Conservation (phyloP, 2,113 vertebrate genomes). For the Serilophus lunatus region DNA sequence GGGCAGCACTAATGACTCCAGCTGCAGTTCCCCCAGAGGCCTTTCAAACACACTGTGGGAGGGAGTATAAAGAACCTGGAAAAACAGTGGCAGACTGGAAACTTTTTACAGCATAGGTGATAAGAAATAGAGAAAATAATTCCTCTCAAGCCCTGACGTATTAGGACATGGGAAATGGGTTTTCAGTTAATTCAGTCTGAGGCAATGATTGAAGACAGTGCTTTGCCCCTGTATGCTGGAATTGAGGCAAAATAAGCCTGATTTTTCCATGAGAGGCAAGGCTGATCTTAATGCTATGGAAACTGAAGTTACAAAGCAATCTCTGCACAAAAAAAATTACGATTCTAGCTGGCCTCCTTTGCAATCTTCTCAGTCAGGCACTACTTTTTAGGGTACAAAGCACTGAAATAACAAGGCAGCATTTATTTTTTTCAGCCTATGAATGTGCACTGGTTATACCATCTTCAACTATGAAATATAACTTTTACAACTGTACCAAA, state of each 20-base stretch:
- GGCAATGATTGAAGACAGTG: background rate
- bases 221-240: background rate
- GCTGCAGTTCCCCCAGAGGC: background rate
- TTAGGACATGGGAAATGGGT: background rate
- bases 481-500: background rate
- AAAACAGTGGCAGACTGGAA: background rate
- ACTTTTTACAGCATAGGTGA: background rate
- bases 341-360: background rate
- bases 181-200: background rate
- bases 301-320: background rate
- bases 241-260: background rate
- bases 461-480: background rate
- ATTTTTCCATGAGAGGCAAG: background rate
- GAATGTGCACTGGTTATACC: background rate
- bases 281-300: background rate
- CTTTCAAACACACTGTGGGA: accelerated
- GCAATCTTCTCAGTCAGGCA: background rate
- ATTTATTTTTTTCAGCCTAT: background rate
- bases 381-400: background rate
- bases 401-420: background rate
- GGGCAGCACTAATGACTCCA: background rate
- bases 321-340: background rate
- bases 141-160: background rate
- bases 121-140: background rate
- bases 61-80: background rate